These are phyloP conservation scores for Pedetes capensis DNA, from an alignment of 2,113 vertebrate genomes.

Conservation along the genomic window DNA sequence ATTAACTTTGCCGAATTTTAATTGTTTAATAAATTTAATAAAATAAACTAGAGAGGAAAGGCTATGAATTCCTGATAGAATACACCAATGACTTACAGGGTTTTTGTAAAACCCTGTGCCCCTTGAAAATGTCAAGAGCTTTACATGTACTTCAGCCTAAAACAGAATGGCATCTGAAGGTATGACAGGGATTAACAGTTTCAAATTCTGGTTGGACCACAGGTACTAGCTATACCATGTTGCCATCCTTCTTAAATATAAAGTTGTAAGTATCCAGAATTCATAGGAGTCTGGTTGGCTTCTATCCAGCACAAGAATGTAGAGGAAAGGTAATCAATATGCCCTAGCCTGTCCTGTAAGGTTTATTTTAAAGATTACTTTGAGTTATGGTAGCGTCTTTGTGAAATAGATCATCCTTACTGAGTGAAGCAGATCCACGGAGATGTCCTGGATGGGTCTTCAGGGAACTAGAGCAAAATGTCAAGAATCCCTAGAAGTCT, in stretches of 20 bases:
- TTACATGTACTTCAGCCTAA: background rate
- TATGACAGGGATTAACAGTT: background rate
- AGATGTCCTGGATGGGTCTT: constrained; percentile 68
- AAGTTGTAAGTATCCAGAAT: constrained; percentile 67
- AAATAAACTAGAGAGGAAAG: constrained; percentile 1
- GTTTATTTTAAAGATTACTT: constrained; percentile 78
- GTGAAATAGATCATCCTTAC: constrained; percentile 74
- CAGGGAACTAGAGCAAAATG: constrained; percentile 70
- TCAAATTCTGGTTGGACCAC: constrained; percentile 20
- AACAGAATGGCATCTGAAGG: background rate
- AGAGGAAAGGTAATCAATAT: constrained; percentile 71
- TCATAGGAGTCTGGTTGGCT: constrained; percentile 57
- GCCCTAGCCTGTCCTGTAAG: constrained; percentile 53
- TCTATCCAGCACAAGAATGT: constrained; percentile 53
- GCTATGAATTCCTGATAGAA: background rate
- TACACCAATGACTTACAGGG: background rate
- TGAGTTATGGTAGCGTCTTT: constrained; percentile 72
- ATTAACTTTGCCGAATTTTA: constrained; percentile 11
- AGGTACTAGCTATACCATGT: background rate
- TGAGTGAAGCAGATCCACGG: constrained; percentile 62
- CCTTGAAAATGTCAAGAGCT: constrained; percentile 20
- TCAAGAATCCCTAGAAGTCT: constrained; percentile 69
- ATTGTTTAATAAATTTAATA: background rate
- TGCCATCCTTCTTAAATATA: constrained; percentile 48
- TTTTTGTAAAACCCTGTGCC: background rate